These are phyloP conservation scores for Chrysopa pallens DNA, from an alignment of 1,140 invertebrate species.

Conservation along the genomic window DNA sequence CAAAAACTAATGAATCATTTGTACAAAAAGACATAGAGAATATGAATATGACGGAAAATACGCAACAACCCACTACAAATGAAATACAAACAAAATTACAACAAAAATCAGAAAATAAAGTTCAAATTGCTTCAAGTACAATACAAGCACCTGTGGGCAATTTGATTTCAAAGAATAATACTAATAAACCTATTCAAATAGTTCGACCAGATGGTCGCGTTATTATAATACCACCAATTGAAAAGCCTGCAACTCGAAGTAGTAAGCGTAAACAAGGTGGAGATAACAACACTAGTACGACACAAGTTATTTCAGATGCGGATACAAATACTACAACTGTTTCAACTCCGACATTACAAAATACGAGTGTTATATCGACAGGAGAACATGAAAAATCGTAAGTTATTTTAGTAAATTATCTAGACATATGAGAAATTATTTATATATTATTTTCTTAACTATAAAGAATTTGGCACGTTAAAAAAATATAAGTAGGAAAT, in stretches of 20 bases:
- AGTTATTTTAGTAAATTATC: too few relatives aligned
- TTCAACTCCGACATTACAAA: too few relatives aligned
- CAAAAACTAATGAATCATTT: slow-evolving; percentile 3
- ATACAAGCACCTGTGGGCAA: slow-evolving; percentile 13
- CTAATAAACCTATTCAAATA: slow-evolving; percentile 43
- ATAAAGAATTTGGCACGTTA: too few relatives aligned
- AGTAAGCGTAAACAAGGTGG: slow-evolving; percentile 20
- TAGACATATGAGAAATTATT: too few relatives aligned
- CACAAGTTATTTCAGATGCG: too few relatives aligned
- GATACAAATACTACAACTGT: too few relatives aligned
- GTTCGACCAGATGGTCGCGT: slow-evolving; percentile 47
- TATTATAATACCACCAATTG: slow-evolving; percentile 57
- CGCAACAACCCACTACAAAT: slow-evolving; percentile 3
- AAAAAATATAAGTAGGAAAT: too few relatives aligned
- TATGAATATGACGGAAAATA: slow-evolving; percentile 1
- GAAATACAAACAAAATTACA: not conserved
- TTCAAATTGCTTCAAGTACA: slow-evolving; percentile 7
- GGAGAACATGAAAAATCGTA: too few relatives aligned
- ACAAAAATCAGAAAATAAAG: slow-evolving; percentile 4
- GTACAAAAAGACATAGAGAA: slow-evolving; percentile 3
- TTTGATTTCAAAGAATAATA: slow-evolving; percentile 16
- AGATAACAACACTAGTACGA: not conserved
- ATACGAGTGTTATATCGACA: too few relatives aligned
- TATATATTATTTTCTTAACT: too few relatives aligned
- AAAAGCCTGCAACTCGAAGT: slow-evolving; percentile 51